Evolutionary conservation across 2,888 invertebrate genomes (phyloP), one percentile per base, ranked within the genome.

Genomic region (Dugesia japonica): DNA sequence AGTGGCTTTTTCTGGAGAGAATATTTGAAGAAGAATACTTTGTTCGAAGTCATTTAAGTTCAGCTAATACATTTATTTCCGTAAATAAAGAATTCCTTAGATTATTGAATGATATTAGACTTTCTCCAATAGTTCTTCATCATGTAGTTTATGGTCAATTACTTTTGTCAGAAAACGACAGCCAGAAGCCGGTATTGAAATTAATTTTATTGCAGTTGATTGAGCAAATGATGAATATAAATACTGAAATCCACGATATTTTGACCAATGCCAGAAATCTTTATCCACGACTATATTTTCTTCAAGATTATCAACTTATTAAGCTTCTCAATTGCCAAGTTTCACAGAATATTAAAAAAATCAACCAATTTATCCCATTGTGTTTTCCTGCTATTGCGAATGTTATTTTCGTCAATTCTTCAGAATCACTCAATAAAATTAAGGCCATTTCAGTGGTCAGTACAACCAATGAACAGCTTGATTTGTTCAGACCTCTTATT

Each of bases 1-100:
- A 56, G 56, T 56, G 56, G 56, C 56, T 56, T n/a, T 56, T 56
- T 56, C 38, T 56, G n/a, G 56, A 56, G 17, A n/a, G 56, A 56
- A 56, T 56, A 20, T 56, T 56, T n/a, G 56, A 56, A n/a, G 56
- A 56, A 56, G 56, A 56, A n/a, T 56, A 1, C 17, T 56, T 56
- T n/a, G 56, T 56, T 7, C 56, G 17, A 56, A n/a, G 1, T 7
- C 56, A 56, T 56, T 56, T 56, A n/a, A n/a, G 17, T 1, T 13
- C 56, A 4, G 56, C 56, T 4, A n/a, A 4, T 23, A 56, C 4
- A 23, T 56, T 56, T 56, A n/a, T 23, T 7, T 9, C 17, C 17
- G 56, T 56, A 56, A 56, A 56, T 23, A 56, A 56, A 23, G 56
- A 56, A 4, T 56, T 56, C n/a, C 56, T 56, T 4, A 7, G 9